phyloP scores from a whole-genome alignment of 2,888 invertebrate species.

The Phyllotreta cruciferae region DNA sequence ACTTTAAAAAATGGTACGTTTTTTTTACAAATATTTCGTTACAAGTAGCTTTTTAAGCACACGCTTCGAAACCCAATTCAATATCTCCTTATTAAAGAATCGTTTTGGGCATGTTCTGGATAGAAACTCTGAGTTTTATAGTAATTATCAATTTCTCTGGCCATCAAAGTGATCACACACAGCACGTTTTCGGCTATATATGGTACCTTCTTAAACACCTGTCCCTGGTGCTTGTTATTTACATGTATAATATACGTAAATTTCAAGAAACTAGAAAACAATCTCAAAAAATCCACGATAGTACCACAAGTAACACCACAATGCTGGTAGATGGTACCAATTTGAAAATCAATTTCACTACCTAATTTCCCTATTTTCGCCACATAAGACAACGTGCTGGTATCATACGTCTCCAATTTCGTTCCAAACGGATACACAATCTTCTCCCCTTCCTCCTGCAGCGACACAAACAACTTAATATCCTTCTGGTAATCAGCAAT shows the following conservation, averaged over 20 bases:
- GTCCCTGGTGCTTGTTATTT: slow-evolving; percentile 7
- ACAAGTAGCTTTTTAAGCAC: neutral
- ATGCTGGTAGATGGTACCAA: slow-evolving; percentile 17
- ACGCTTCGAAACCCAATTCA: neutral
- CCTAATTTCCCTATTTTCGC: slow-evolving; percentile 8
- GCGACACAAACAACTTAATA: slow-evolving; percentile 22
- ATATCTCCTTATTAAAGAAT: neutral
- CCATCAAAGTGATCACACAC: slow-evolving; percentile 3
- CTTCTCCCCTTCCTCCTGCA: slow-evolving; percentile 22
- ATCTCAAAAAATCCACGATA: slow-evolving; percentile 20
- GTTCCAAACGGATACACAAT: slow-evolving; percentile 19
- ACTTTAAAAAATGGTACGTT: too few species aligned
- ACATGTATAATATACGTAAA: slow-evolving; percentile 21
- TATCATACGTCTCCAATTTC: slow-evolving; percentile 5
- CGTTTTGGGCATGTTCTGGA: slow-evolving; percentile 1
- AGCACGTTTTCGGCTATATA: slow-evolving; percentile 7
- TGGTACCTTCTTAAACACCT: slow-evolving; percentile 3
- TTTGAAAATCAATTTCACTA: slow-evolving; percentile 1
- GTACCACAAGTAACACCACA: slow-evolving; percentile 19
- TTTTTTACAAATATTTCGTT: too few species aligned
- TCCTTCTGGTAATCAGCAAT: slow-evolving; percentile 7
- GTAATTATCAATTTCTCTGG: slow-evolving; percentile 10
- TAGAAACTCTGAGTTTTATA: slow-evolving; percentile 4
- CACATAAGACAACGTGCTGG: neutral
- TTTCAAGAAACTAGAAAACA: slow-evolving; percentile 13